Base-by-base conservation (phyloP, 2,113 vertebrate species). In the Semicossyphus pulcher region DNA sequence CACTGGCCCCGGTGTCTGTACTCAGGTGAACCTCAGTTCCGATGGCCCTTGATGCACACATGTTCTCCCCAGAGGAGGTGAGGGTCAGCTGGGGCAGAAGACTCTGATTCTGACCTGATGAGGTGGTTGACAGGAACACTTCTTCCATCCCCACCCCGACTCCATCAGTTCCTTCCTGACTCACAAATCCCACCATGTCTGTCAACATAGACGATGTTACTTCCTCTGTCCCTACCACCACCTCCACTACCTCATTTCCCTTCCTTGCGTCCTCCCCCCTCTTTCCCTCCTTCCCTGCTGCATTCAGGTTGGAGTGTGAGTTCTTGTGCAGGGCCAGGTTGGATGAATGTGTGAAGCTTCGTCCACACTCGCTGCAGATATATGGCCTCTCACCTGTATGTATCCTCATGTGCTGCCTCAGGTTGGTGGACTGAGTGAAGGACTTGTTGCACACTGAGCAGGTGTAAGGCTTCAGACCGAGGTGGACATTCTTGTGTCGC, bases 381-480 rank as follows among this genome's bases (percentile, higher is more conserved):
- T 95, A 94, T 0, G 94, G 93, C 68, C 92, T 88, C 85, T 95
- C 94, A 0, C 97, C 96, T 0, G 96, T 97, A 78, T 98, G 96
- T 58, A 96, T 95, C 44, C 96, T 93, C 91, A 95, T 95, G 89
- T 96, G 95, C 88, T 96, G 96, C 80, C 96, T 90, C 78, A 97
- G 90, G 89, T 97, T 97, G 54, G 96, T 96, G 36, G 95, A 97
- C 92, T 97, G 96, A 0, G 96, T 96, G 81, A 97, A 97, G 66
- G 95, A 94, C 79, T 96, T 96, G 80, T 91, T 94, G 47, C 96
- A 97, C 34, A 96, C 94, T 0, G 90, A 49, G 70, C 96, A 97
- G 25, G 93, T 76, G 54, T 97, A 96, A 3, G 96, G 96, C 71
- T 96, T 95, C 75, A 96, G 94, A 1, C 96, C 96, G 0, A 96